Evolutionary conservation across 2,113 vertebrate genomes (phyloP), one percentile per base, ranked within the genome.

Genomic region (Struthio camelus): DNA sequence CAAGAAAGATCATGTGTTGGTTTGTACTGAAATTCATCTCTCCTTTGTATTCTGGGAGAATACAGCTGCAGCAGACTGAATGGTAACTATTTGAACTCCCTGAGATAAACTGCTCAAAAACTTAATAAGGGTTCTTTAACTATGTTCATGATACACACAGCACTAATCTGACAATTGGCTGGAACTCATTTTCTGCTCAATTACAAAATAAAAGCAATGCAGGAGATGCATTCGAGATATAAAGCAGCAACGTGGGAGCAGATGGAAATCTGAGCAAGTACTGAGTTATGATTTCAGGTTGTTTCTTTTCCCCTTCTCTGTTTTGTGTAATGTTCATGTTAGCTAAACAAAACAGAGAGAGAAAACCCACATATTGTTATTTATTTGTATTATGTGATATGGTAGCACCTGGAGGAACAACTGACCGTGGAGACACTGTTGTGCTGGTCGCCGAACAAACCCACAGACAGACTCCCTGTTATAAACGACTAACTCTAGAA

Each of bases 61-160:
- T 77, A 90, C 80, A 92, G 53, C 75, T 93, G 80, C 75, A 92
- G 66, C 66, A 28, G 51, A 95, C 89, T 69, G 78, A 80, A 69
- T 69, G 58, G 54, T 44, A 91, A 85, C 54, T 72, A 46, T 93
- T 81, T 97, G 67, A 95, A 87, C 62, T 93, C 89, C 69, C 78
- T 50, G 70, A 94, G 90, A 85, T 89, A 91, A 96, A 90, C 84
- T 95, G 34, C 77, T 91, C 58, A 69, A 93, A 89, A 95, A 88
- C 24, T 85, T 93, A 61, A 34, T 92, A 89, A 93, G 62, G 72
- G 48, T 56, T 89, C 91, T 96, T 89, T 86, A 93, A 79, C 79
- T 91, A 28, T 87, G 51, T 53, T 87, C 83, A 38, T 80, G 53
- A 38, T 72, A 66, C 40, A 48, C 77, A 54, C 20, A 58, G 30